Conservation (phyloP, 2,888 invertebrate species). For the Heliconius hortense region DNA sequence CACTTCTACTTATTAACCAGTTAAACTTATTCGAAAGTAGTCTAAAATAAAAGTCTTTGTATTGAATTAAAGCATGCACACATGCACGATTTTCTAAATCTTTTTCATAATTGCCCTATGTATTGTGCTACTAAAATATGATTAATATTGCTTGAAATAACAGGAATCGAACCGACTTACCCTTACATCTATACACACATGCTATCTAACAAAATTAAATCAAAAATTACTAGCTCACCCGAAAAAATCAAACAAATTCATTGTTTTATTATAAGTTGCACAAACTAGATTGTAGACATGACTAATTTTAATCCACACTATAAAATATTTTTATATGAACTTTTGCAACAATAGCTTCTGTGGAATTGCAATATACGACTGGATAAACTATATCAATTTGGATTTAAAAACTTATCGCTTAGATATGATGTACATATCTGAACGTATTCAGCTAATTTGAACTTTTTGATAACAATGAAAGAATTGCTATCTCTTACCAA, state of each 20-base stretch:
- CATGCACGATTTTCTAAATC: not conserved
- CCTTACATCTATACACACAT: not conserved
- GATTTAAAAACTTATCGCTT: slow-evolving; percentile 27
- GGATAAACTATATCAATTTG: slow-evolving; percentile 26
- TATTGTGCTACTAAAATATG: not conserved
- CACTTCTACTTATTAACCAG: too few relatives aligned
- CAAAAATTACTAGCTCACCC: not conserved
- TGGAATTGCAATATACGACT: slow-evolving; percentile 16
- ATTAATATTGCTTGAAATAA: not conserved
- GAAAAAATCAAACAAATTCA: not conserved
- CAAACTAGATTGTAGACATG: not conserved
- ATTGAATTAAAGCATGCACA: too few relatives aligned
- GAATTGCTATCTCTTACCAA: slow-evolving; percentile 33
- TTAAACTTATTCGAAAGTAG: too few relatives aligned
- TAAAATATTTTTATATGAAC: not conserved
- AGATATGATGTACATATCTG: slow-evolving; percentile 18
- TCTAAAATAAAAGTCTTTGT: too few relatives aligned
- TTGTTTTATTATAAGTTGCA: not conserved
- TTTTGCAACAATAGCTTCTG: not conserved
- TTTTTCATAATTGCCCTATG: not conserved
- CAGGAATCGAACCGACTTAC: not conserved
- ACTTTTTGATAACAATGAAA: slow-evolving; percentile 35
- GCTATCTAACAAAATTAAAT: not conserved
- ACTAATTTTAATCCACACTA: not conserved
- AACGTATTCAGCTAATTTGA: slow-evolving; percentile 35